phyloP scores from a whole-genome alignment of 2,888 invertebrate species.

The Ditula angustiorana region DNA sequence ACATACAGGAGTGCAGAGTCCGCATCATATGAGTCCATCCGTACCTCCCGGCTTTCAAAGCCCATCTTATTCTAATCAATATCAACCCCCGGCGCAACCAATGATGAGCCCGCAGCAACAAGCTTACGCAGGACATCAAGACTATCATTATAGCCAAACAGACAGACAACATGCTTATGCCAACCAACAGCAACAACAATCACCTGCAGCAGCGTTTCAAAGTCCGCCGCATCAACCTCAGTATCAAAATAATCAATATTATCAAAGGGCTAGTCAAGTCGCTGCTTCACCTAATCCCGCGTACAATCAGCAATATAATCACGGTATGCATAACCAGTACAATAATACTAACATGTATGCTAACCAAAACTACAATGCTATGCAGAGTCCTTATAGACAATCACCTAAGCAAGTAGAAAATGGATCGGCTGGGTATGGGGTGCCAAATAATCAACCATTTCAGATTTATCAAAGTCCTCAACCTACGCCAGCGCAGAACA shows the following conservation, averaged over 20 bases:
- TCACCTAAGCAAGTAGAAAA: constrained; percentile 67
- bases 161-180: constrained; percentile 74
- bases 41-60: constrained; percentile 76
- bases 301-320: constrained; percentile 69
- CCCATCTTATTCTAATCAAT: constrained; percentile 75
- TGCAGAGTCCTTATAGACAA: constrained; percentile 72
- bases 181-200: constrained; percentile 57
- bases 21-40: constrained; percentile 69
- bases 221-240: constrained; percentile 77
- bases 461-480: constrained; percentile 80
- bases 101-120: constrained; percentile 76
- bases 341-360: constrained; percentile 66
- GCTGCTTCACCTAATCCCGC: constrained; percentile 57
- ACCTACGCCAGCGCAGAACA: constrained; percentile 55
- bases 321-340: constrained; percentile 68
- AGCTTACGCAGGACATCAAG: constrained; percentile 66
- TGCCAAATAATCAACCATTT: constrained; percentile 63
- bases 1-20: constrained; percentile 74
- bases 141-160: constrained; percentile 70
- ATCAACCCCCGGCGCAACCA: constrained; percentile 72
- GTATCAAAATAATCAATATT: constrained; percentile 74
- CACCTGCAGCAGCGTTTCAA: constrained; percentile 62
- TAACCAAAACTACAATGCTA: constrained; percentile 66
- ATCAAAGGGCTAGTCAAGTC: constrained; percentile 69
- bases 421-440: constrained; percentile 58